Evolutionary conservation across 2,797 vertebrate species (phyloP).

Genomic region (Morelia viridis): DNA sequence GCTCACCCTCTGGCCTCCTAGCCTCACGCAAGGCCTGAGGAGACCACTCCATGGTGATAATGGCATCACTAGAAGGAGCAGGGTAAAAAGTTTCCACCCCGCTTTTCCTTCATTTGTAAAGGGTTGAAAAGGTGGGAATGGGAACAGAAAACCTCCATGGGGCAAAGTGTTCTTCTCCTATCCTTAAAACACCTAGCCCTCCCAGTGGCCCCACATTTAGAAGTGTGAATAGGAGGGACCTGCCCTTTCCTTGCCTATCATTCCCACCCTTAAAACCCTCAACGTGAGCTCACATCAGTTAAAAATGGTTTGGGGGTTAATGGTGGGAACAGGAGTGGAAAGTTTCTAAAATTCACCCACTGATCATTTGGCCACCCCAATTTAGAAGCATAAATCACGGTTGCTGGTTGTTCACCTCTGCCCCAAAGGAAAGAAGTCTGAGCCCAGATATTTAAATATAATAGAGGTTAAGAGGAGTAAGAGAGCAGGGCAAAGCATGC

Average conservation of each 20-base stretch:
- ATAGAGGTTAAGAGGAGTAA: neutral
- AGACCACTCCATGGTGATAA: neutral
- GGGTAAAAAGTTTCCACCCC: neutral
- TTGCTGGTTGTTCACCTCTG: neutral
- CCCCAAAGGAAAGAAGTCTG: neutral
- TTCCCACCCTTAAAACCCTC: neutral
- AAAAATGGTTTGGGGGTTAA: neutral
- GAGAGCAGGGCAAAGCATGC: neutral
- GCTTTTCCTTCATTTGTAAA: neutral
- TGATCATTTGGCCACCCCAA: neutral
- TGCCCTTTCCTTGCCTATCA: neutral
- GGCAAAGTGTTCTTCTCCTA: neutral
- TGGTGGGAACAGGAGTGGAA: neutral
- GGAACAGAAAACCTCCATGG: neutral
- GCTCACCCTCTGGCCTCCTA: neutral
- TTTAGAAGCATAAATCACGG: neutral
- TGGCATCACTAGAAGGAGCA: neutral
- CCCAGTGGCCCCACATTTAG: neutral
- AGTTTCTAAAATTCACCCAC: neutral
- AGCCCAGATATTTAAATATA: neutral
- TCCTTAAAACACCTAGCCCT: neutral
- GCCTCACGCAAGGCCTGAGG: neutral
- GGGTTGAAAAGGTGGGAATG: neutral
- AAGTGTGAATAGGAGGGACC: neutral
- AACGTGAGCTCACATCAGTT: neutral